Evolutionary conservation across 2,797 vertebrate genomes (phyloP), one percentile per base, ranked within the genome.

Genomic region (Hipposideros larvatus): DNA sequence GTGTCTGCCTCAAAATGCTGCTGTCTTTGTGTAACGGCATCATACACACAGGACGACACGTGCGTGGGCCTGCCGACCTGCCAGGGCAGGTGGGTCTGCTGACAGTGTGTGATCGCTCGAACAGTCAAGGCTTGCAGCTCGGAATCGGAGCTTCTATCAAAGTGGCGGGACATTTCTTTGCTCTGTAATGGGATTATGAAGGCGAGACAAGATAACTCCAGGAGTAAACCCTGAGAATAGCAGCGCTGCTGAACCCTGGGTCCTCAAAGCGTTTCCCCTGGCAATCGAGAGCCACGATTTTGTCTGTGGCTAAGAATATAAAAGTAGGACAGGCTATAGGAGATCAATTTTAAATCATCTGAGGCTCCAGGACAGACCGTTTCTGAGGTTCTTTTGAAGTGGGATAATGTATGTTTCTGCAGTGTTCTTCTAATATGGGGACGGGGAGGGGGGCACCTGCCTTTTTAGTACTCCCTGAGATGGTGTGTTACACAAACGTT

Each of bases 261-360:
- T 31, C 79, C 91, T 90, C 89, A 77, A 46, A 68, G 59, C 4
- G 0, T 9, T 28, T 26, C 13, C 21, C 92, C 73, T 78, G 10
- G 48, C 84, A 22, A 70, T 34, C 41, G 18, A 28, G 22, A 51
- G 14, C 74, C 22, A 21, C 57, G 21, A 8, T 85, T 92, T 93
- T 22, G 80, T 78, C 96, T 83, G 68, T 4, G 48, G 73, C 83
- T 68, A 43, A 77, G 92, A 88, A 84, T 37, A 43, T 28, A 41
- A 85, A 96, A 97, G 90, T 95, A 73, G 96, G 77, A 3, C 96
- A 61, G 51, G 88, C 95, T 73, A 26, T 26, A 43, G 94, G 91
- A 61, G 88, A 87, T 87, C 93, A 48, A 71, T 94, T 91, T 86
- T 24, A 91, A 90, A 89, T 79, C 90, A 82, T 31, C 94, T 43